These are phyloP conservation scores for Heterohyrax brucei DNA, from an alignment of 2,797 vertebrate genomes.

Conservation along the genomic window DNA sequence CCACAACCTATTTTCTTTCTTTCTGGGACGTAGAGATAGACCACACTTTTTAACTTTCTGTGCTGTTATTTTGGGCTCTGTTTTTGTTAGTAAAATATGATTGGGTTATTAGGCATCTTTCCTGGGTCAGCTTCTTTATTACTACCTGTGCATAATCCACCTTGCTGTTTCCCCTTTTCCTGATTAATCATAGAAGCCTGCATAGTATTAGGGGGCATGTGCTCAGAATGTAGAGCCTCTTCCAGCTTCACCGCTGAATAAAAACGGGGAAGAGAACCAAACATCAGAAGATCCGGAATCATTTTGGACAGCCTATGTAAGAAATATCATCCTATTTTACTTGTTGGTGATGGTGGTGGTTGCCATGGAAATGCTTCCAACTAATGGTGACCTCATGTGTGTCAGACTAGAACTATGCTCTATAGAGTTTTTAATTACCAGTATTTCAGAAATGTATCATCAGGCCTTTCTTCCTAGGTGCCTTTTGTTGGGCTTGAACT, in stretches of 20 bases:
- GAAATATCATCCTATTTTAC: neutral
- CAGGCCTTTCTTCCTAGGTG: neutral
- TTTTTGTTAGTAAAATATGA: neutral
- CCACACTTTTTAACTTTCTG: neutral
- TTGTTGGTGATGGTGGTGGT: neutral
- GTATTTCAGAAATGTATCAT: neutral
- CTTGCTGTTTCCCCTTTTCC: neutral
- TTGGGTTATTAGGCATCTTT: neutral
- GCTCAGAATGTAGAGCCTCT: neutral
- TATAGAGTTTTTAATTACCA: neutral
- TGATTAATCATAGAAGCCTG: neutral
- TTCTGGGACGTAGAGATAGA: neutral
- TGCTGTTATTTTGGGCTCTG: neutral
- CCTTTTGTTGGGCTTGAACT: neutral
- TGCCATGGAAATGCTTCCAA: too few relatives aligned
- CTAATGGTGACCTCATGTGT: too few relatives aligned
- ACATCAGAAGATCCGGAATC: neutral
- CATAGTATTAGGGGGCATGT: fast-evolving
- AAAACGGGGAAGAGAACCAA: neutral
- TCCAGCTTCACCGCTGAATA: neutral
- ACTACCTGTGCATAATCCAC: neutral
- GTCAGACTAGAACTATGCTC: too few relatives aligned
- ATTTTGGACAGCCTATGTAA: neutral
- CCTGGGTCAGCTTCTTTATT: fast-evolving
- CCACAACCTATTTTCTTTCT: neutral